A percentile compares a stretch with the other conserved stretches of the same genome.
These are phyloP conservation scores for Mactromeris polynyma DNA, from an alignment of 2,888 invertebrate genomes.

Conservation along the genomic window DNA sequence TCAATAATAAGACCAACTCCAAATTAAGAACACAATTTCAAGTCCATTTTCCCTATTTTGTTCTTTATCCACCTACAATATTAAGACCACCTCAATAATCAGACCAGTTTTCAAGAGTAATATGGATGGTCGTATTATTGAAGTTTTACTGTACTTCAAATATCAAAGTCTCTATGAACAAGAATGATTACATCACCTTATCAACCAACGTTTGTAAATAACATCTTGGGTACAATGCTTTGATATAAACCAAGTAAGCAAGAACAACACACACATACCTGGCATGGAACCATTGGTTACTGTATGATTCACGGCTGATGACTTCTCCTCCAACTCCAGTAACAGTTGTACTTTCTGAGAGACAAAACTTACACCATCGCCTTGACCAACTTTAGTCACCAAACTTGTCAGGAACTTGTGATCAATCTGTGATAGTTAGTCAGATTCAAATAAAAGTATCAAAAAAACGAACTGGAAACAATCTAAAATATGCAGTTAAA, in stretches of 20 bases:
- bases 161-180: background rate
- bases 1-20: too few relatives aligned
- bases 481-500: too few relatives aligned
- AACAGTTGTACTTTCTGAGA: conserved; percentile 75
- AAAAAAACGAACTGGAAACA: too few relatives aligned
- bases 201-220: background rate
- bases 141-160: too few relatives aligned
- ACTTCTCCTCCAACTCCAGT: conserved; percentile 78
- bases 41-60: too few relatives aligned
- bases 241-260: background rate
- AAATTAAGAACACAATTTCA: too few relatives aligned
- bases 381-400: conserved; percentile 76
- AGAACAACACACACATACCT: conserved; percentile 29
- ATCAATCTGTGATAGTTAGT: conserved; percentile 67
- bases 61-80: too few relatives aligned
- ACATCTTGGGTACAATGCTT: background rate
- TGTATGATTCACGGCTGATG: conserved; percentile 68
- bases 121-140: too few relatives aligned
- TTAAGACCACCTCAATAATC: too few relatives aligned
- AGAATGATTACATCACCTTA: too few relatives aligned
- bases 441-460: too few relatives aligned
- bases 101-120: too few relatives aligned
- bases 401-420: conserved; percentile 80
- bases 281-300: conserved; percentile 64
- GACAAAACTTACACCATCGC: conserved; percentile 67